Evolutionary conservation across 1,140 invertebrate species (phyloP).

Genomic region (Magallana angulata): DNA sequence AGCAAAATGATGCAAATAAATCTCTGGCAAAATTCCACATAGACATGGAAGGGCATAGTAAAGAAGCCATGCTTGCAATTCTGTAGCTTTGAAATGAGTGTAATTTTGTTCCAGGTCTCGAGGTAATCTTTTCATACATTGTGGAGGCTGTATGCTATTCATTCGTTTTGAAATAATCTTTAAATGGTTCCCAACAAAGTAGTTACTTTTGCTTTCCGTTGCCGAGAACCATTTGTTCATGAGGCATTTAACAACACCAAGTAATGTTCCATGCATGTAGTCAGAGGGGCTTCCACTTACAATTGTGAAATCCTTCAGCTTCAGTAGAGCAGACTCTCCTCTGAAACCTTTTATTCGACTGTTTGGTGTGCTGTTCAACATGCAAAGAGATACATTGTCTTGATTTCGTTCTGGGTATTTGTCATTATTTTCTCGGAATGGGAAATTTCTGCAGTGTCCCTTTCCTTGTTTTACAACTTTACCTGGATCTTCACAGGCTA

Average conservation of each 20-base stretch:
- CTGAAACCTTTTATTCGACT: conserved; percentile 38
- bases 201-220: not conserved
- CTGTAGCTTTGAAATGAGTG: conserved; percentile 44
- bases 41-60: conserved; percentile 49
- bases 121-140: conserved; percentile 42
- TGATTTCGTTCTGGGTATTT: not conserved
- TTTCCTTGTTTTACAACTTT: conserved; percentile 45
- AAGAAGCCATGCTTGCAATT: conserved; percentile 47
- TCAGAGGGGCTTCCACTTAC: conserved; percentile 1
- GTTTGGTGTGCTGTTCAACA: conserved; percentile 1
- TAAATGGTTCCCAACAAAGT: conserved; percentile 43
- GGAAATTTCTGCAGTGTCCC: conserved; percentile 44
- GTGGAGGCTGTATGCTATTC: conserved; percentile 41
- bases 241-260: conserved; percentile 36
- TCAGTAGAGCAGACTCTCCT: conserved; percentile 14
- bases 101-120: conserved; percentile 43
- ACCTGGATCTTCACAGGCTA: conserved; percentile 26
- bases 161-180: conserved; percentile 38
- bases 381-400: not conserved
- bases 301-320: not conserved
- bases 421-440: conserved; percentile 3
- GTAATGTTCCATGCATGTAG: conserved; percentile 45
- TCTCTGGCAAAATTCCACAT: conserved; percentile 23
- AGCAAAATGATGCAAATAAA: conserved; percentile 43
- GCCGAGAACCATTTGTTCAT: conserved; percentile 12